These are phyloP conservation scores for Cephus runcator DNA, from an alignment of 2,888 invertebrate species.

Conservation along the genomic window DNA sequence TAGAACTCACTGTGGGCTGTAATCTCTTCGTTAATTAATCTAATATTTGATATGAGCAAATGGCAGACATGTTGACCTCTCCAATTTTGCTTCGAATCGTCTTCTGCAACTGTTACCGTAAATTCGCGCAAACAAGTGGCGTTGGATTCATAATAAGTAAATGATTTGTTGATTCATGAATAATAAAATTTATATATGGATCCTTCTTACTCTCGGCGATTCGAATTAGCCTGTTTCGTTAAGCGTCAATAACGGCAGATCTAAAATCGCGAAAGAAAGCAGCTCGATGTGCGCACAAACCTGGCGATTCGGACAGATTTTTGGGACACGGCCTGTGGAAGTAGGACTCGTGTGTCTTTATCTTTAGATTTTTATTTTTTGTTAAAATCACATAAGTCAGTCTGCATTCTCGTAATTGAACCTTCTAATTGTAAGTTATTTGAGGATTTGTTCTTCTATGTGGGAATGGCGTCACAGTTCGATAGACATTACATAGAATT, in stretches of 20 bases:
- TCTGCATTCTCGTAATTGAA: neutral
- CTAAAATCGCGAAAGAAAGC: neutral
- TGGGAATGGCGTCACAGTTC: neutral
- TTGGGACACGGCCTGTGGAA: neutral
- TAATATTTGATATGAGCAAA: constrained; percentile 59
- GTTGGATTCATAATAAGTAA: neutral
- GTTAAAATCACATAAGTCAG: neutral
- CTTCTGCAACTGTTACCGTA: neutral
- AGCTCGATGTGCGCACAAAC: neutral
- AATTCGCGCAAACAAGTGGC: neutral
- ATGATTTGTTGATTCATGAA: neutral
- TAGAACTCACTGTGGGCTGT: constrained; percentile 24
- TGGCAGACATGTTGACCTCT: constrained; percentile 54
- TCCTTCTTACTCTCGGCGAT: neutral
- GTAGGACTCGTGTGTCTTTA: constrained; percentile 3
- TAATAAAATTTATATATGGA: neutral
- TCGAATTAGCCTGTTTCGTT: neutral
- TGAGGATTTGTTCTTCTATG: neutral
- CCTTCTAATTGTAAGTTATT: neutral
- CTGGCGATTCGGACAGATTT: neutral
- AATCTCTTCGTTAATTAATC: constrained; percentile 36
- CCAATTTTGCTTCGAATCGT: constrained; percentile 35
- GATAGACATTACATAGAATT: neutral
- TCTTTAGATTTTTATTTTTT: constrained; percentile 19
- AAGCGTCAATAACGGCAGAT: neutral